A percentile compares a stretch with the other conserved stretches of the same genome.
These are phyloP conservation scores for Myiotriccus ornatus DNA, from an alignment of 2,797 vertebrate genomes.

Conservation along the genomic window DNA sequence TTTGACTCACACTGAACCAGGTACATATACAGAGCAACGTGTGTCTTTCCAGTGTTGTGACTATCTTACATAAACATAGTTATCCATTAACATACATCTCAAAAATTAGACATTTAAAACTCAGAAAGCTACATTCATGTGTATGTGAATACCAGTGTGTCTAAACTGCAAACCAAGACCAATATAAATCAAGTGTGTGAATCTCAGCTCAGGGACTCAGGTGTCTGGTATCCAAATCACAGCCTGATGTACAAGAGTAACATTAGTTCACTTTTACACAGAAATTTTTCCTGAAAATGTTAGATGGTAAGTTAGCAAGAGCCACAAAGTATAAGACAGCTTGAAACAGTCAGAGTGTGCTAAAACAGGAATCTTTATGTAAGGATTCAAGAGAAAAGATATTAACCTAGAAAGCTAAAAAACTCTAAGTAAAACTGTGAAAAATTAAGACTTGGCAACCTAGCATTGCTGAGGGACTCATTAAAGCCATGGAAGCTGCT, in stretches of 20 bases:
- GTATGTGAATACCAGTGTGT: fast-evolving
- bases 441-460: fast-evolving
- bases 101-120: background rate
- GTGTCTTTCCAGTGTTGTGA: background rate
- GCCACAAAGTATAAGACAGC: background rate
- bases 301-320: background rate
- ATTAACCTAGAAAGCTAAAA: background rate
- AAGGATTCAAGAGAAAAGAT: background rate
- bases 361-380: background rate
- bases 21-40: background rate
- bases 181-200: background rate
- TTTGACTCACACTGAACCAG: background rate
- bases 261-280: background rate
- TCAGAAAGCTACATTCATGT: background rate
- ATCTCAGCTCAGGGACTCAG: background rate
- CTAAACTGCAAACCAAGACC: background rate
- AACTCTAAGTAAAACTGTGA: background rate
- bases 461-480: background rate
- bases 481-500: background rate
- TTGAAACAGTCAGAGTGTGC: background rate
- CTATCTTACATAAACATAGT: background rate
- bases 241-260: background rate
- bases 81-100: background rate
- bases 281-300: background rate
- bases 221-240: background rate